Evolutionary conservation across 2,888 invertebrate species (phyloP).

Genomic region (Microctonus hyperodae): DNA sequence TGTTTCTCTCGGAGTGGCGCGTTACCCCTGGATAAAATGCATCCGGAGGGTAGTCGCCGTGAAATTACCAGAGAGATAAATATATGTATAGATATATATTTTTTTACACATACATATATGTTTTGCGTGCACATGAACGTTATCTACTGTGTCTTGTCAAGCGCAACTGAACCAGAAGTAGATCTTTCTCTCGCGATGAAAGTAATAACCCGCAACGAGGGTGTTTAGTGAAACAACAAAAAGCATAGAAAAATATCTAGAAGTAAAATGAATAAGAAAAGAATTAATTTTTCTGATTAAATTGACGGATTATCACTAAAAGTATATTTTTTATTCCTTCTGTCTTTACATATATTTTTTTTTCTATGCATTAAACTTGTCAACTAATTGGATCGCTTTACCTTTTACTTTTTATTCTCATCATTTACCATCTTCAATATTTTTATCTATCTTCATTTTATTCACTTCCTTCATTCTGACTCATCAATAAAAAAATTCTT

Average conservation of each 20-base stretch:
- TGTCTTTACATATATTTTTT: not conserved
- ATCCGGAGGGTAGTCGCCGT: slow-evolving; percentile 52
- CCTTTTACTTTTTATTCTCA: slow-evolving; percentile 34
- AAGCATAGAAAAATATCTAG: slow-evolving; percentile 5
- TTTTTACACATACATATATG: not conserved
- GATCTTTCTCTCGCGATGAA: slow-evolving; percentile 13
- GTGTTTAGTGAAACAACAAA: not conserved
- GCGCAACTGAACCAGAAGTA: slow-evolving; percentile 18
- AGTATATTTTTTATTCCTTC: slow-evolving; percentile 43
- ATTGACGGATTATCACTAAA: slow-evolving; percentile 49
- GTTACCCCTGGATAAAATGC: slow-evolving; percentile 46
- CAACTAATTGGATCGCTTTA: slow-evolving; percentile 53
- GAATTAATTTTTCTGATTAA: slow-evolving; percentile 14
- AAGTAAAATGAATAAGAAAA: not conserved
- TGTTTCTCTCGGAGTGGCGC: slow-evolving; percentile 39
- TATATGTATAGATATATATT: not conserved
- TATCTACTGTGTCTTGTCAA: slow-evolving; percentile 20
- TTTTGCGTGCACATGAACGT: slow-evolving; percentile 34
- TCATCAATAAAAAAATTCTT: not conserved
- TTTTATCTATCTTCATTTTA: slow-evolving; percentile 25
- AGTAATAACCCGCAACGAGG: slow-evolving; percentile 16
- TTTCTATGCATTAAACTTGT: slow-evolving; percentile 49
- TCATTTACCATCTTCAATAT: slow-evolving; percentile 19
- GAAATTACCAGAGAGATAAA: slow-evolving; percentile 50
- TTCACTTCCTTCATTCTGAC: slow-evolving; percentile 30